phyloP scores from a whole-genome alignment of 2,113 vertebrate genomes.

The Stigmatopora argus region DNA sequence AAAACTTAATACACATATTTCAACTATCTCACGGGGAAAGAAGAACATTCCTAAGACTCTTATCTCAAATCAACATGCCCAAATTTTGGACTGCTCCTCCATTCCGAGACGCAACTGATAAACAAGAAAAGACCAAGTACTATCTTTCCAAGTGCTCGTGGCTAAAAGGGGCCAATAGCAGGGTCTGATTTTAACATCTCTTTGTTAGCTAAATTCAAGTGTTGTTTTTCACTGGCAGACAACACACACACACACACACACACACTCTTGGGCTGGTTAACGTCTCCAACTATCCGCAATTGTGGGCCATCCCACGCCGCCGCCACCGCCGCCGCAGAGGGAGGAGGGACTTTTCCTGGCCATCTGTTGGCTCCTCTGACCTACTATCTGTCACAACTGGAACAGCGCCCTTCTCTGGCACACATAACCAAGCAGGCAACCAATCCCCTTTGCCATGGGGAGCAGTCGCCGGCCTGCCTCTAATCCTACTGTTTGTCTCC shows the following conservation, averaged over 20 bases:
- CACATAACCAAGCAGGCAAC: not conserved
- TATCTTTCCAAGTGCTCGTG: not conserved
- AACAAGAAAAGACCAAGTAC: not conserved
- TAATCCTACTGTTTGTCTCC: slow-evolving; percentile 72
- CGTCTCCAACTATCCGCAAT: slow-evolving; percentile 45
- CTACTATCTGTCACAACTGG: slow-evolving; percentile 74
- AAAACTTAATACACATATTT: not conserved
- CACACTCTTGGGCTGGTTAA: slow-evolving; percentile 23
- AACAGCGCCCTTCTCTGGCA: slow-evolving; percentile 48
- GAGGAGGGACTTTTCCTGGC: slow-evolving; percentile 65
- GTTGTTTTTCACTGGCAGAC: slow-evolving; percentile 23
- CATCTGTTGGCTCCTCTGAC: slow-evolving; percentile 73
- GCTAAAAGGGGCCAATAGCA: not conserved
- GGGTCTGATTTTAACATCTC: slow-evolving; percentile 23
- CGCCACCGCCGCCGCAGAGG: slow-evolving; percentile 22
- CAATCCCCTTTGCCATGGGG: slow-evolving; percentile 4
- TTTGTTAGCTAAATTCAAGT: slow-evolving; percentile 15
- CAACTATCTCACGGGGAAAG: not conserved
- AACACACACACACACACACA: not conserved
- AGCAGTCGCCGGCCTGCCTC: slow-evolving; percentile 26
- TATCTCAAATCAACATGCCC: not conserved
- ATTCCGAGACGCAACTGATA: not conserved
- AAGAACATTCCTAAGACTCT: not conserved
- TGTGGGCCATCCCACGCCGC: slow-evolving; percentile 54
- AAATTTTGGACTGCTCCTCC: not conserved